Percentiles rank a stretch among this genome's conserved stretches.
Evolutionary conservation across 2,888 invertebrate species (phyloP).

Genomic region (Silvanus unidentatus): DNA sequence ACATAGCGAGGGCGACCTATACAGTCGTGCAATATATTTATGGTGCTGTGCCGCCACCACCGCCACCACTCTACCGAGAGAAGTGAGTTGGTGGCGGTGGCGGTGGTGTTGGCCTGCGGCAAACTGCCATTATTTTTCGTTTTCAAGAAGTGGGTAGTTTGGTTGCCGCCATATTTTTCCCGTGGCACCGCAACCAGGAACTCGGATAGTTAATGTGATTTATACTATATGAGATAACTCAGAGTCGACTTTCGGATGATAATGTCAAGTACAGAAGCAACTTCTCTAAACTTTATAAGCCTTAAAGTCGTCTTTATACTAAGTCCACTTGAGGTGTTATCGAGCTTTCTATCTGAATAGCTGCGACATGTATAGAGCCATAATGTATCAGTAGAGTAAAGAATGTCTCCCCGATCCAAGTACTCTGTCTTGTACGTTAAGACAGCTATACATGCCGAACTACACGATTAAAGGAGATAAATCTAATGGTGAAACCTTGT

Average conservation of each 20-base stretch:
- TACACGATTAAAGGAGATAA: slow-evolving; percentile 47
- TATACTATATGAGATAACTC: slow-evolving; percentile 38
- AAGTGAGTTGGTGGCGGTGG: slow-evolving; percentile 22
- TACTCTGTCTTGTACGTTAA: slow-evolving; percentile 38
- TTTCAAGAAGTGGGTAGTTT: slow-evolving; percentile 38
- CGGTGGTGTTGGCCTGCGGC: slow-evolving; percentile 35
- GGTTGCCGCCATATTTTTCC: slow-evolving; percentile 39
- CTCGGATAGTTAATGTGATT: slow-evolving; percentile 44
- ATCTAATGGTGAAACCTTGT: slow-evolving; percentile 48
- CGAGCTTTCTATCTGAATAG: slow-evolving; percentile 33
- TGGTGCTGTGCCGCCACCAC: slow-evolving; percentile 16
- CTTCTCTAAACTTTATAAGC: slow-evolving; percentile 39
- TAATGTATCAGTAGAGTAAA: slow-evolving; percentile 36
- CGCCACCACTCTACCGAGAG: slow-evolving; percentile 18
- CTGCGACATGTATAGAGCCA: slow-evolving; percentile 33
- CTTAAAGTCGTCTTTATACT: slow-evolving; percentile 31
- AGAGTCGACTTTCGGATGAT: slow-evolving; percentile 36
- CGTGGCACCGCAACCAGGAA: slow-evolving; percentile 32
- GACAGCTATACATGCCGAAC: slow-evolving; percentile 44
- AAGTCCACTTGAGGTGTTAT: slow-evolving; percentile 34
- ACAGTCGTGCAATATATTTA: slow-evolving; percentile 37
- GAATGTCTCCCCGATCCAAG: slow-evolving; percentile 30
- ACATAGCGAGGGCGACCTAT: slow-evolving; percentile 38
- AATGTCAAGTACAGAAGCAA: slow-evolving; percentile 39
- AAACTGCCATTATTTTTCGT: slow-evolving; percentile 39